phyloP scores from a whole-genome alignment of 2,797 vertebrate species.

The Melanotaenia boesemani region DNA sequence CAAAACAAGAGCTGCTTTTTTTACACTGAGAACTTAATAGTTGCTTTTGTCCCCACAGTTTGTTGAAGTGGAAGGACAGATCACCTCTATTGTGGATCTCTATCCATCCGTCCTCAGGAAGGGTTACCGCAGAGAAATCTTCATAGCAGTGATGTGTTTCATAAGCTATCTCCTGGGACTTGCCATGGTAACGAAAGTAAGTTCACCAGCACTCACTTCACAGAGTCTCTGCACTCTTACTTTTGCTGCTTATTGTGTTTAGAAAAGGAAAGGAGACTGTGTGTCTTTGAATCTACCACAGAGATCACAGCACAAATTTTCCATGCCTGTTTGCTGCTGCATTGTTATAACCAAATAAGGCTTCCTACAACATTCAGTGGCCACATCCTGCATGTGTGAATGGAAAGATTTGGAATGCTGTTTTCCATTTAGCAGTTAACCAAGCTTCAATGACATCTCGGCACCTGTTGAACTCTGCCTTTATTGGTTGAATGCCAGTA shows the following conservation, averaged over 20 bases:
- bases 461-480: conserved; percentile 79
- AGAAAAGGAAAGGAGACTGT: conserved; percentile 35
- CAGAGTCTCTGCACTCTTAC: background rate
- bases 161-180: conserved; percentile 98
- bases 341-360: conserved; percentile 72
- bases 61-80: conserved; percentile 99
- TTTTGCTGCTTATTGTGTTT: conserved; percentile 30
- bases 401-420: conserved; percentile 69
- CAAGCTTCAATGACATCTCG: conserved; percentile 60
- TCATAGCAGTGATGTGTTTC: conserved; percentile 95
- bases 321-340: conserved; percentile 39
- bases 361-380: conserved; percentile 37
- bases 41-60: conserved; percentile 85
- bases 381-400: conserved; percentile 59
- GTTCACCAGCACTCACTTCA: conserved; percentile 56
- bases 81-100: conserved; percentile 99
- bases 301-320: conserved; percentile 54
- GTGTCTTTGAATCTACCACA: conserved; percentile 29
- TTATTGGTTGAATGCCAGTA: conserved; percentile 67
- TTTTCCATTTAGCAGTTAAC: conserved; percentile 71
- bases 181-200: conserved; percentile 98
- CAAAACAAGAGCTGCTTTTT: conserved; percentile 46
- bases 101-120: conserved; percentile 98
- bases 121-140: conserved; percentile 98
- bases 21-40: conserved; percentile 39